Conservation (phyloP, 2,113 vertebrate genomes). For the Chionodraco myersi region DNA sequence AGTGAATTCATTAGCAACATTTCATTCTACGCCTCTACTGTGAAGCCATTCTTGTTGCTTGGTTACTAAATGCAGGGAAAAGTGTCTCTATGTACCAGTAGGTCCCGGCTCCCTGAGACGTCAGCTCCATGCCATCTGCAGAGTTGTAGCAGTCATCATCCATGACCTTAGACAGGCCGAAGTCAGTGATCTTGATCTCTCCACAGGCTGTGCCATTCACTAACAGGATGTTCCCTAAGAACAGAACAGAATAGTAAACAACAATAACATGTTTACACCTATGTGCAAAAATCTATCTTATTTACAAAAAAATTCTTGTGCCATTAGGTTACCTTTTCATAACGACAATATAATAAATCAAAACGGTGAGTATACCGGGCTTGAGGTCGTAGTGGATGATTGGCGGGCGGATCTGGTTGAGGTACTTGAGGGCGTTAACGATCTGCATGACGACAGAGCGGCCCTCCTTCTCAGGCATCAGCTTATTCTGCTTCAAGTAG, state of each 20-base stretch:
- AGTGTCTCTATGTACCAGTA: constrained; percentile 86
- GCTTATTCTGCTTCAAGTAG: constrained; percentile 98
- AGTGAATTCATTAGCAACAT: background rate
- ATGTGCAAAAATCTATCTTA: background rate
- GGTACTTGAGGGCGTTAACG: constrained; percentile 96
- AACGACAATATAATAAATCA: background rate
- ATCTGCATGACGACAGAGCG: constrained; percentile 98
- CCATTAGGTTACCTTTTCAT: too few relatives aligned
- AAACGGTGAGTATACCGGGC: constrained; percentile 85
- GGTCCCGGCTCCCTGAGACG: constrained; percentile 94
- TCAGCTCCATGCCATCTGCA: constrained; percentile 95
- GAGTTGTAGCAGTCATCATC: constrained; percentile 95
- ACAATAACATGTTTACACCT: background rate
- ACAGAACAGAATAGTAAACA: background rate
- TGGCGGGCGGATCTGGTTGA: constrained; percentile 96
- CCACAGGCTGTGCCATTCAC: constrained; percentile 96
- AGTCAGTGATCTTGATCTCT: constrained; percentile 97
- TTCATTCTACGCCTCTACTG: background rate
- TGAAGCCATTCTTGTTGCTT: background rate
- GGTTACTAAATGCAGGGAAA: constrained; percentile 1
- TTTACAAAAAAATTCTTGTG: background rate
- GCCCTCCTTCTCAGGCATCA: constrained; percentile 95
- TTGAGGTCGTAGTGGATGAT: constrained; percentile 99
- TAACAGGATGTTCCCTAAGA: constrained; percentile 93
- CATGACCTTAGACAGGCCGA: constrained; percentile 97